Base-by-base conservation (phyloP, 2,888 invertebrate species). In the Dicroscelio sp. region DNA sequence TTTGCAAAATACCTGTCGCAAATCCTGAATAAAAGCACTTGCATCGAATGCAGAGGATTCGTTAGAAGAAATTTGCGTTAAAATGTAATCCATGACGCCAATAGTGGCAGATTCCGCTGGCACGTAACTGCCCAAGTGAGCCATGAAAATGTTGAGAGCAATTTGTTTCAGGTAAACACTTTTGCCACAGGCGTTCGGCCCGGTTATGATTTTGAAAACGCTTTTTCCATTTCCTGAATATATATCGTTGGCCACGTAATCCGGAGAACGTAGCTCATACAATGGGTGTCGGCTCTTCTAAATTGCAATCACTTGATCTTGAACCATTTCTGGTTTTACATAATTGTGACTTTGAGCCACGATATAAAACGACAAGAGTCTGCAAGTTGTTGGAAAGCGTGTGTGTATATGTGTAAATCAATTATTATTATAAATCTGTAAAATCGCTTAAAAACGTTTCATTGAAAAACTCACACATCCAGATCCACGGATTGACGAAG, bases 161-260 rank as follows among this genome's bases (percentile, higher is more conserved):
- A 98, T 97, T 97, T 99, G 99, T 97, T 99, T 99, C 95, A 99
- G 97, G 96, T 98, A 99, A 35, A 99, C 98, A 89, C 99, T 99
- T 97, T 99, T 99, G 2, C 99, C 99, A 95, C 99, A 98, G 0
- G 98, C 98, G 96, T 99, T 99, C 0, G 99, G 99, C 0, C 99
- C 99, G 0, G 99, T 99, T 8, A 99, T 97, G 73, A 99, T 97
- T 96, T 98, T 98, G 31, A 99, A 97, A 17, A 97, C 96, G 23
- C 97, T 97, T 10, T 97, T 97, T 0, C 97, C 95, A 0, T 96
- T 96, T 8, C 98, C 97, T 82, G 98, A 98, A 86, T 97, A 96
- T 10, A 97, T 97, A 95, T 98, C 98, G 96, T 99, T 99, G 0
- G 98, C 97, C 3, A 99, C 98, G 96, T 98, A 98, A 92, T 97